Evolutionary conservation across 2,113 vertebrate species (phyloP), one percentile per base, ranked within the genome.

Genomic region (Neolamprologus falcicula): DNA sequence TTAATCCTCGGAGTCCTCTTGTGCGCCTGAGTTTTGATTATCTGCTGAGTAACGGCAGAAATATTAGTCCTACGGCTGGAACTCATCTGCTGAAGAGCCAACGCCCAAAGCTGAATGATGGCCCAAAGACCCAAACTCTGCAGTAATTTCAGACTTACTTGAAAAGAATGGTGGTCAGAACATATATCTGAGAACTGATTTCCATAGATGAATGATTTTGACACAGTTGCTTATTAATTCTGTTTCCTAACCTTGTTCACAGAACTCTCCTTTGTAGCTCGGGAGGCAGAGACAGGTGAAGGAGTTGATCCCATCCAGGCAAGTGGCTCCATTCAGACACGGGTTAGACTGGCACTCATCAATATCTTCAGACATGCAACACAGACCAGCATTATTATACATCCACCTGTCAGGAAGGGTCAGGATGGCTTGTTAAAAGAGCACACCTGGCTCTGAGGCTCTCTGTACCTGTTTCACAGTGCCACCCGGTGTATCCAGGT

Each of bases 281-380:
- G 98, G 98, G 79, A 99, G 97, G 88, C 98, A 99, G 55, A 99
- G 92, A 45, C 98, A 99, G 66, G 86, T 96, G 92, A 98, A 99
- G 5, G 96, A 97, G 90, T 96, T 96, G 83, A 97, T 90, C 4
- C 97, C 97, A 0, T 99, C 98, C 31, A 98, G 90, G 73, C 98
- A 99, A 0, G 98, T 99, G 87, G 97, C 98, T 92, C 98, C 98
- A 14, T 99, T 99, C 85, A 96, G 96, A 88, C 98, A 99, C 1
- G 98, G 98, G 91, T 98, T 98, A 3, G 97, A 98, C 84, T 97
- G 97, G 89, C 98, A 99, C 92, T 99, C 98, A 37, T 99, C 98
- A 0, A 97, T 92, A 90, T 99, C 98, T 99, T 93, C 83, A 94
- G 82, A 95, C 54, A 50, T 85, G 19, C 86, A 88, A 68, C 86